Conservation (phyloP, 2,888 invertebrate species). For the Sminthurinus aureus region DNA sequence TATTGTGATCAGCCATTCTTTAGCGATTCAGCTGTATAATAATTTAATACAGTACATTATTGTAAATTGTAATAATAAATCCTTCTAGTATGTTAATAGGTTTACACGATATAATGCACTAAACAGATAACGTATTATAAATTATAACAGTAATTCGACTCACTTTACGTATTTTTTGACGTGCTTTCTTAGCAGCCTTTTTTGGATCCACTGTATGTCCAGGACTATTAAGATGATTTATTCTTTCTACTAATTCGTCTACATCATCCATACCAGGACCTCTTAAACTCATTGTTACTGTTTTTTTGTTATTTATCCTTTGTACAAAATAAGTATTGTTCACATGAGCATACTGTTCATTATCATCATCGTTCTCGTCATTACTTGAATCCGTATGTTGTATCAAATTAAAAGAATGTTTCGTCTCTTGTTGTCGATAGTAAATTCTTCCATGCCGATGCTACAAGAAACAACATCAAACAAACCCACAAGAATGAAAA, state of each 20-base stretch:
- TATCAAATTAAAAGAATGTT: not conserved
- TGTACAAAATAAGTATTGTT: not conserved
- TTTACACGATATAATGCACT: too few relatives aligned
- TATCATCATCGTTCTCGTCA: not conserved
- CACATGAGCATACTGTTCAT: not conserved
- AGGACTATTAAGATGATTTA: slow-evolving; percentile 28
- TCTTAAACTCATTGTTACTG: not conserved
- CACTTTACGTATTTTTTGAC: slow-evolving; percentile 78
- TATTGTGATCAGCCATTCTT: too few relatives aligned
- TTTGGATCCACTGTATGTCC: slow-evolving; percentile 63
- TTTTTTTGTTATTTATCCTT: not conserved
- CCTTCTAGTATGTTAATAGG: too few relatives aligned
- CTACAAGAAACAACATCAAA: not conserved
- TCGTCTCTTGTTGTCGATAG: not conserved
- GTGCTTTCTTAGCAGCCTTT: slow-evolving; percentile 83
- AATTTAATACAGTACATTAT: too few relatives aligned
- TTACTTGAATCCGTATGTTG: not conserved
- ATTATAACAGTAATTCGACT: too few relatives aligned
- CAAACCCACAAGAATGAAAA: not conserved
- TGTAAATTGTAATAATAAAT: too few relatives aligned
- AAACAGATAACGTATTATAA: too few relatives aligned
- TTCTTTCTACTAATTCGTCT: not conserved
- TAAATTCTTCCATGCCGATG: not conserved
- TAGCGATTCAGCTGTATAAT: too few relatives aligned
- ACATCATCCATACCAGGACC: not conserved